Evolutionary conservation across 2,113 vertebrate genomes (phyloP), one percentile per base, ranked within the genome.

Genomic region (Triplophysa siluroides): DNA sequence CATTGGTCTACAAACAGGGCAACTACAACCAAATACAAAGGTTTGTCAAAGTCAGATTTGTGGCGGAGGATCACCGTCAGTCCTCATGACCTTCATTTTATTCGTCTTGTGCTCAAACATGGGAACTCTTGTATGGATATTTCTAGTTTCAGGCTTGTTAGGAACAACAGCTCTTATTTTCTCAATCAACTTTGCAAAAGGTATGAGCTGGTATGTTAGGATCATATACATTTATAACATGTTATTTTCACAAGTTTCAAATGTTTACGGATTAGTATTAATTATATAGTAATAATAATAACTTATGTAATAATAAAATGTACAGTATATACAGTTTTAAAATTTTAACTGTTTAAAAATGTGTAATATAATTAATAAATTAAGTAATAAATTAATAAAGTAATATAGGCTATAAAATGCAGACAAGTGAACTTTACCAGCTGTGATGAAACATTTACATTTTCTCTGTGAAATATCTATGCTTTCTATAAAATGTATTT

Each of bases 101-200:
- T 81, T 83, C 81, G 79, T 70, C 82, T 79, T 88, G 78, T 73
- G 58, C 47, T 66, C 67, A 86, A 88, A 88, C 81, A 92, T 90
- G 90, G 6, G 70, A 85, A 87, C 86, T 70, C 76, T 82, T 78
- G 45, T 78, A 81, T 80, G 83, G 56, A 29, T 91, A 19, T 85
- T 82, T 86, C 83, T 92, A 77, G 85, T 89, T 83, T 73, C 88
- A 13, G 76, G 89, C 76, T 47, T 60, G 82, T 80, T 88, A 80
- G 83, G 77, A 23, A 24, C 72, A 45, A 43, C 65, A 2, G 73
- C 86, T 83, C 70, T 90, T 71, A 86, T 41, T n/a, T 84, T 88
- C 83, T 86, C 88, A 85, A 84, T 81, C 69, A 63, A 80, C 69
- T 38, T 21, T 83, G 74, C 87, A 87, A 14, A 80, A 90, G 90